Base-by-base conservation (phyloP, 1,140 invertebrate genomes). In the Penaeus japonicus region DNA sequence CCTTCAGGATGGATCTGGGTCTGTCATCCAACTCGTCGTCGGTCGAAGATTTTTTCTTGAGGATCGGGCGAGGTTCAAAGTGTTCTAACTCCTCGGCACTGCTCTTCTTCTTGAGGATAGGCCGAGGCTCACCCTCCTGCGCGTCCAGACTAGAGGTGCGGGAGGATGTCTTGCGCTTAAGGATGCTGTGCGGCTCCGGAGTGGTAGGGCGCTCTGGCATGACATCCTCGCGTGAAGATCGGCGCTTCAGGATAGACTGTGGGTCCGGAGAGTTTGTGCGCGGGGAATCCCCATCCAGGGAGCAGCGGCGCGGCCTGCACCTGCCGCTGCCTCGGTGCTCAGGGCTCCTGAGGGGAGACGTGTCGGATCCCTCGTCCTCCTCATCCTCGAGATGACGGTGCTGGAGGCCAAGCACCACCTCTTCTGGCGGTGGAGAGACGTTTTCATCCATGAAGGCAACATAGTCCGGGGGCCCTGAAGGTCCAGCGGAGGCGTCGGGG, bases 11-110 rank as follows among this genome's bases (percentile, higher is more conserved):
- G 20, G 97, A 96, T 91, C 95, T 95, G 85, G 95, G 95, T 0
- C 94, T 94, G 83, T 93, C 94, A 22, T 90, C 89, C 87, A 95
- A 93, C 91, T 97, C 96, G 84, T 97, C 96, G 10, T 97, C 96
- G 0, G 95, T 95, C 79, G 95, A 96, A 0, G 95, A 95, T 91
- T 96, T 97, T 92, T 97, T 97, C 91, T 97, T 97, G 15, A 97
- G 91, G 91, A 97, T 97, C 1, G 96, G 96, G 92, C 94, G 83
- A 0, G 95, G 95, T 55, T 93, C 94, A 75, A 90, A 77, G 53
- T 89, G 85, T 30, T 85, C 89, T 22, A 90, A 62, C 30, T 90
- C 89, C 65, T 91, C 91, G 7, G 85, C 82, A 47, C 91, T 87
- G 35, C 93, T 92, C 84, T 96, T 96, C 92, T 96, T 96, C 92